These are phyloP conservation scores for Recurvirostra avosetta DNA, from an alignment of 2,113 vertebrate genomes.

Conservation along the genomic window DNA sequence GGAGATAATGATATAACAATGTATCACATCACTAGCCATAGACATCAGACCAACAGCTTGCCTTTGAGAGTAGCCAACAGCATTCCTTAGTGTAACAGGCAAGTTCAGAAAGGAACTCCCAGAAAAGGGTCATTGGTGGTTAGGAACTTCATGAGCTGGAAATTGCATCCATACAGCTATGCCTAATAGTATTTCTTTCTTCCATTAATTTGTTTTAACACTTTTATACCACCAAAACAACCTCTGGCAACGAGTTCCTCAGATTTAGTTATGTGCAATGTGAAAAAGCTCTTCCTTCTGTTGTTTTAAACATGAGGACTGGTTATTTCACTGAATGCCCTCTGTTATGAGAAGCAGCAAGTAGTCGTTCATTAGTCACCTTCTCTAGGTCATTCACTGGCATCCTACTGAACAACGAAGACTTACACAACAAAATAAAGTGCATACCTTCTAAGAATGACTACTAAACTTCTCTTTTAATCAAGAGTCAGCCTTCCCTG, in stretches of 20 bases:
- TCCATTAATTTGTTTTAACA: not conserved
- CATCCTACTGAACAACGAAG: not conserved
- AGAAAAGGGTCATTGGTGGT: not conserved
- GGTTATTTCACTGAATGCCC: not conserved
- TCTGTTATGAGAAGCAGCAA: not conserved
- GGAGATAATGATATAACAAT: not conserved
- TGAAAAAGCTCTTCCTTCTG: not conserved
- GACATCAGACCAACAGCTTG: not conserved
- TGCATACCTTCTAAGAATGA: slow-evolving; percentile 43
- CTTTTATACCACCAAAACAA: not conserved
- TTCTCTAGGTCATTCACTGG: not conserved
- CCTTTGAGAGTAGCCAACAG: not conserved
- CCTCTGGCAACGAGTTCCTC: not conserved
- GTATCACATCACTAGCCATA: not conserved
- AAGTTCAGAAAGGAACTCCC: not conserved
- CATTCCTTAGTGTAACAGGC: not conserved
- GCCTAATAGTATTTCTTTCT: not conserved
- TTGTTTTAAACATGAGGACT: not conserved
- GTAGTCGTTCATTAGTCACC: not conserved
- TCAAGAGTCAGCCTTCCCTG: slow-evolving; percentile 13
- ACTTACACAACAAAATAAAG: slow-evolving; percentile 30
- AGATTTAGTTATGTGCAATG: not conserved
- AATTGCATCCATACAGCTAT: not conserved
- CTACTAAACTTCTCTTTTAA: slow-evolving; percentile 42
- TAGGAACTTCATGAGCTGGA: not conserved